Percentiles rank a stretch among this genome's conserved stretches.
phyloP scores from a whole-genome alignment of 1,140 invertebrate genomes.

The Meteorus sp. region DNA sequence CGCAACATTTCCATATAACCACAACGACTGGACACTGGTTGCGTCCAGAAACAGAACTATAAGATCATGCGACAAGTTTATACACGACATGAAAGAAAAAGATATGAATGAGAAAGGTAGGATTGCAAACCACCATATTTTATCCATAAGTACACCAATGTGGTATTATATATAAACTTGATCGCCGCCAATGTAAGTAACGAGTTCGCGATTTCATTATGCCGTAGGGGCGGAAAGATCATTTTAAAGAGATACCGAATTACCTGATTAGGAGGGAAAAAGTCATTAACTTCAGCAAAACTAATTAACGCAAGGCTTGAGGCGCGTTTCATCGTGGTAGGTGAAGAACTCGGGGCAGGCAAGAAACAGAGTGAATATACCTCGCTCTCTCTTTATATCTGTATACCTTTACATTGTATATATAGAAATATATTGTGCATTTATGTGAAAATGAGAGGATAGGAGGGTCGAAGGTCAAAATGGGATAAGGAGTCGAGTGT shows the following conservation, averaged over 20 bases:
- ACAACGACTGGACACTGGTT: neutral
- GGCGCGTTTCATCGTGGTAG: conserved; percentile 11
- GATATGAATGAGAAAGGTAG: conserved; percentile 23
- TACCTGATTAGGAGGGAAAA: conserved; percentile 61
- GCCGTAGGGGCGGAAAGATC: conserved; percentile 56
- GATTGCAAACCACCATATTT: neutral
- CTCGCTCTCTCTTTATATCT: too few relatives aligned
- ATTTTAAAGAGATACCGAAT: conserved; percentile 62
- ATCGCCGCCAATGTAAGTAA: conserved; percentile 56
- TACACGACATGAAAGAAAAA: conserved; percentile 6
- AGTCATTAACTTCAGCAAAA: conserved; percentile 61
- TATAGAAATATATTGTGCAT: neutral
- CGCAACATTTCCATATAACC: too few relatives aligned
- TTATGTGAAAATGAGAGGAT: neutral
- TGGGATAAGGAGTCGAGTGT: conserved; percentile 21
- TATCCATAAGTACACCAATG: neutral
- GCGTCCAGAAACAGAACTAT: neutral
- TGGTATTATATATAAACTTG: too few relatives aligned
- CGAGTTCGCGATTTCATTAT: conserved; percentile 62
- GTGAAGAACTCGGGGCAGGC: neutral
- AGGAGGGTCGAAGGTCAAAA: conserved; percentile 1
- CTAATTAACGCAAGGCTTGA: conserved; percentile 54
- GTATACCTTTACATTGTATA: too few relatives aligned
- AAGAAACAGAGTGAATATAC: neutral
- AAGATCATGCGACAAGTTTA: too few relatives aligned